A percentile compares a stretch with the other conserved stretches of the same genome.
Conservation (phyloP, 2,797 vertebrate genomes). For the Kryptolebias ocellatus region DNA sequence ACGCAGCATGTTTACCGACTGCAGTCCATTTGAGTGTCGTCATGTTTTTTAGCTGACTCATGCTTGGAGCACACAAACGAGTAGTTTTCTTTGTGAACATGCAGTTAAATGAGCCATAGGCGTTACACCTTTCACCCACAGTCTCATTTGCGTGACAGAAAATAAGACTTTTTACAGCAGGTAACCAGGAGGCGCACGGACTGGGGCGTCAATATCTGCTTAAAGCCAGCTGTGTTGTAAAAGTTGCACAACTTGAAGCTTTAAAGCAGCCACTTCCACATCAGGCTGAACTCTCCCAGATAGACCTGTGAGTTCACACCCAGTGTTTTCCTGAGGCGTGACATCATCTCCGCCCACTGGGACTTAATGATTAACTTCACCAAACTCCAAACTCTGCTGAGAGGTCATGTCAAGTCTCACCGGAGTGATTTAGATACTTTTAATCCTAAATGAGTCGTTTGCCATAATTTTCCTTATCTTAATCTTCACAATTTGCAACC, state of each 20-base stretch:
- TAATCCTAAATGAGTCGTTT: too few species aligned
- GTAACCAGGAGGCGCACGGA: not conserved
- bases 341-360: slow-evolving; percentile 4
- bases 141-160: not conserved
- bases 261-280: not conserved
- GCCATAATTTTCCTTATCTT: too few species aligned
- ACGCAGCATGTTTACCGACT: not conserved
- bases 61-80: not conserved
- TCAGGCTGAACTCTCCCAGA: not conserved
- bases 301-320: not conserved
- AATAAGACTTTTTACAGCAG: not conserved
- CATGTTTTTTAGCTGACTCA: not conserved
- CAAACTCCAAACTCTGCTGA: not conserved
- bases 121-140: not conserved
- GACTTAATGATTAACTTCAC: slow-evolving; percentile 21
- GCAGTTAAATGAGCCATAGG: not conserved
- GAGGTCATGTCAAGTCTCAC: not conserved
- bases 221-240: slow-evolving; percentile 43
- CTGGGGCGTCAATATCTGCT: slow-evolving; percentile 27
- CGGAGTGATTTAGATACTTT: not conserved
- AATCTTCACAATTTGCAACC: too few species aligned
- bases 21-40: not conserved
- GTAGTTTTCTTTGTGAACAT: not conserved
- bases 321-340: slow-evolving; percentile 15
- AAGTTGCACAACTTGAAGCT: slow-evolving; percentile 3